These are phyloP conservation scores for Schizopygopsis malacanthus DNA, from an alignment of 2,797 vertebrate genomes.

Conservation along the genomic window DNA sequence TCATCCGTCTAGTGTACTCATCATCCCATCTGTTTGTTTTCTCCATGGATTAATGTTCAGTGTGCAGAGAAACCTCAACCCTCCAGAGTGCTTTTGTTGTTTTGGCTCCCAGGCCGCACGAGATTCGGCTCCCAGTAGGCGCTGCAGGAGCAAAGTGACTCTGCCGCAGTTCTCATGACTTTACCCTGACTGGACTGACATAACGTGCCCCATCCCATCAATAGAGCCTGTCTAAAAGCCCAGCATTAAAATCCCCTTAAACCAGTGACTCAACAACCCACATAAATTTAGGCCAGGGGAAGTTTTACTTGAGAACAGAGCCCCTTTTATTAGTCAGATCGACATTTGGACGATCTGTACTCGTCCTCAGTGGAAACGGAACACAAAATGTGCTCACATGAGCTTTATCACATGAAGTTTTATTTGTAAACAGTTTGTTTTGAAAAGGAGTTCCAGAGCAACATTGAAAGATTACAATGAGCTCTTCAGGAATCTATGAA, in stretches of 20 bases:
- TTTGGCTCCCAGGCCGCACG: background rate
- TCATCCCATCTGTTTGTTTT: conserved; percentile 27
- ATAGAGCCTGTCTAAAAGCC: conserved; percentile 58
- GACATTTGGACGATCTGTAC: background rate
- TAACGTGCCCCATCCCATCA: conserved; percentile 58
- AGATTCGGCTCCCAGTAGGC: conserved; percentile 33
- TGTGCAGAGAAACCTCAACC: conserved; percentile 27
- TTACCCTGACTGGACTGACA: conserved; percentile 38
- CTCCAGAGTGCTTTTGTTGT: conserved; percentile 27
- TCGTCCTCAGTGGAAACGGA: background rate
- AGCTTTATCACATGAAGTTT: conserved; percentile 17
- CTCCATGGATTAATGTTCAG: conserved; percentile 3
- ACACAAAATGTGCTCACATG: background rate
- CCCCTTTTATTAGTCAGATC: conserved; percentile 35
- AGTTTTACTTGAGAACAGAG: conserved; percentile 51
- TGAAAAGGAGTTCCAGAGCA: background rate
- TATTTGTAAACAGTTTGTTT: conserved; percentile 23
- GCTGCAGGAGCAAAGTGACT: conserved; percentile 36
- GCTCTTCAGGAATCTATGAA: background rate
- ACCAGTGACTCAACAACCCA: conserved; percentile 59
- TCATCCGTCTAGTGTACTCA: background rate
- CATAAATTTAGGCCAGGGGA: conserved; percentile 55
- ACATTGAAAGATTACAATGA: background rate
- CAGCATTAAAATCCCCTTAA: conserved; percentile 61
- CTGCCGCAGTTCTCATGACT: conserved; percentile 49